These are phyloP conservation scores for Lepidiolamprologus cunningtoni DNA, from an alignment of 2,113 vertebrate species.

Conservation along the genomic window DNA sequence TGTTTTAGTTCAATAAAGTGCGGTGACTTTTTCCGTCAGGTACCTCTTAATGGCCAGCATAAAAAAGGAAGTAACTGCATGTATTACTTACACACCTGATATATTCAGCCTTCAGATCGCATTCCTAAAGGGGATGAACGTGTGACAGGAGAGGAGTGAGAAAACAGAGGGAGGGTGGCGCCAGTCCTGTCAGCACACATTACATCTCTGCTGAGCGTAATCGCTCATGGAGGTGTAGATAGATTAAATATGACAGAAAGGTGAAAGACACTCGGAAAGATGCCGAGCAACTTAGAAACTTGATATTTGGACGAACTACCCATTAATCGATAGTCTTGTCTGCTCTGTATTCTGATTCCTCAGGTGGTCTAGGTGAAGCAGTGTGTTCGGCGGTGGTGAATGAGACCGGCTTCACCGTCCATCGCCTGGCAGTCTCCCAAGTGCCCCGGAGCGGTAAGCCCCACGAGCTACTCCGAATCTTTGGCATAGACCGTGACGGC, in stretches of 20 bases:
- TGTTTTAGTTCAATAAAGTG: not conserved
- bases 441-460: slow-evolving; percentile 78
- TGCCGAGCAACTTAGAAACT: not conserved
- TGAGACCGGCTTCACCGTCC: slow-evolving; percentile 73
- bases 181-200: slow-evolving; percentile 16
- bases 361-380: slow-evolving; percentile 83
- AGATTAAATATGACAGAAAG: not conserved
- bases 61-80: not conserved
- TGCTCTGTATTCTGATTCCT: not conserved
- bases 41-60: not conserved
- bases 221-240: not conserved
- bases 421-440: slow-evolving; percentile 73
- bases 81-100: not conserved
- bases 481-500: slow-evolving; percentile 72
- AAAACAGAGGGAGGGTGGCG: not conserved
- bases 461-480: slow-evolving; percentile 75
- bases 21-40: not conserved
- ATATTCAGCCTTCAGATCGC: not conserved
- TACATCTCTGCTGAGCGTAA: not conserved
- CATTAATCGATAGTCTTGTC: not conserved
- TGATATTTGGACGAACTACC: not conserved
- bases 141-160: not conserved
- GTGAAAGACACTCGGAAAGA: not conserved
- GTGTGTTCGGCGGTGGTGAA: slow-evolving; percentile 73
- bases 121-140: not conserved